Percentiles rank a stretch among this genome's conserved stretches.
Conservation (phyloP, 1,140 invertebrate genomes). For the Trinorchestia longiramus region DNA sequence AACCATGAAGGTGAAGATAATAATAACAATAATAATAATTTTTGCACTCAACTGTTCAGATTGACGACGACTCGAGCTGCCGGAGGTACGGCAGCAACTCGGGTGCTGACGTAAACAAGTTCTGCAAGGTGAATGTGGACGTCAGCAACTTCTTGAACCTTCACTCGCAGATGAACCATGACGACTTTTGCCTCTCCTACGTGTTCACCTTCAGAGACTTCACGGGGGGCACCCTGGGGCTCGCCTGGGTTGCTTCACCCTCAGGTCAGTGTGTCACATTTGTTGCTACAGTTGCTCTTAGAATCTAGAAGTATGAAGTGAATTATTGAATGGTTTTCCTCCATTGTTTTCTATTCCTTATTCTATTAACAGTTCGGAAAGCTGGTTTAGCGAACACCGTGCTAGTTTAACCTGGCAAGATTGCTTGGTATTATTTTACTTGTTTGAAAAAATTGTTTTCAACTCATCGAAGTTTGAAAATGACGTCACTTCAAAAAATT, state of each 20-base stretch:
- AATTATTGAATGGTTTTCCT: too few relatives aligned
- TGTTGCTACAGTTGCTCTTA: neutral
- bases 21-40: too few relatives aligned
- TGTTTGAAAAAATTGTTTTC: too few relatives aligned
- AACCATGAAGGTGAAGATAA: too few relatives aligned
- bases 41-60: constrained; percentile 74
- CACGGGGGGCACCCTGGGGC: constrained; percentile 92
- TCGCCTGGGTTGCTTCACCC: constrained; percentile 98
- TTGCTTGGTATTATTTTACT: too few relatives aligned
- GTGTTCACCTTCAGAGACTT: constrained; percentile 98
- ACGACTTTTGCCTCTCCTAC: constrained; percentile 98
- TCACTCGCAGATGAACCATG: constrained; percentile 96
- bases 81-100: constrained; percentile 71
- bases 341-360: too few relatives aligned
- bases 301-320: neutral
- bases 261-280: constrained; percentile 73
- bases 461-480: too few relatives aligned
- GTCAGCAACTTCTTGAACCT: constrained; percentile 99
- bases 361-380: too few relatives aligned
- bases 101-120: constrained; percentile 85
- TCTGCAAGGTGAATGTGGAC: constrained; percentile 98
- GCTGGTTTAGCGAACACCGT: too few relatives aligned
- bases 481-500: too few relatives aligned
- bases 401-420: too few relatives aligned
- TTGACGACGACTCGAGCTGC: constrained; percentile 90